Conservation (phyloP, 2,888 invertebrate genomes). For the Leptinotarsa tumamoca region DNA sequence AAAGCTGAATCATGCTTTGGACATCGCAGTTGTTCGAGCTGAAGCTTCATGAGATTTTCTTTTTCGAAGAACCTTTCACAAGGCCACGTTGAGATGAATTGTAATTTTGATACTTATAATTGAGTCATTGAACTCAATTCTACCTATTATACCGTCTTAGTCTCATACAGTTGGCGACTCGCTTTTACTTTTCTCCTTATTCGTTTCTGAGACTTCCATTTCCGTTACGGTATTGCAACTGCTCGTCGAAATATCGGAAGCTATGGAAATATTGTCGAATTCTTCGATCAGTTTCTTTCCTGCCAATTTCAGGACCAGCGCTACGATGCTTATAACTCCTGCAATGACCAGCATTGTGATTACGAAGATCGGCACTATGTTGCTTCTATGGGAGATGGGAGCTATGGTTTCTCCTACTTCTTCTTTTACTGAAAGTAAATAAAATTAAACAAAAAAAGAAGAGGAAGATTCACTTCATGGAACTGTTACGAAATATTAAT, state of each 20-base stretch:
- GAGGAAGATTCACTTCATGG: too few species aligned
- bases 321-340: conserved; percentile 70
- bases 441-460: background rate
- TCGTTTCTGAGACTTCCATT: conserved; percentile 47
- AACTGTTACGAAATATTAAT: too few species aligned
- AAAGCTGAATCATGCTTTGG: too few species aligned
- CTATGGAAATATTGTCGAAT: conserved; percentile 67
- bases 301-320: conserved; percentile 71
- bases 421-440: conserved; percentile 55
- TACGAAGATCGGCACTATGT: conserved; percentile 59
- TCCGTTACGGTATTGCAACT: conserved; percentile 60
- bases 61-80: too few species aligned
- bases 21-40: too few species aligned
- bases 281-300: conserved; percentile 66
- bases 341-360: conserved; percentile 73
- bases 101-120: too few species aligned
- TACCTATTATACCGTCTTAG: background rate
- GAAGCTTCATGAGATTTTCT: too few species aligned
- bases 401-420: conserved; percentile 40
- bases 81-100: too few species aligned
- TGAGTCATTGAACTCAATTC: too few species aligned
- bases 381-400: conserved; percentile 46
- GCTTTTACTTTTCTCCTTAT: conserved; percentile 34
- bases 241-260: conserved; percentile 58
- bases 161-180: conserved; percentile 10